Base-by-base conservation (phyloP, 2,797 vertebrate species). In the Cryptoblepharus egeriae region DNA sequence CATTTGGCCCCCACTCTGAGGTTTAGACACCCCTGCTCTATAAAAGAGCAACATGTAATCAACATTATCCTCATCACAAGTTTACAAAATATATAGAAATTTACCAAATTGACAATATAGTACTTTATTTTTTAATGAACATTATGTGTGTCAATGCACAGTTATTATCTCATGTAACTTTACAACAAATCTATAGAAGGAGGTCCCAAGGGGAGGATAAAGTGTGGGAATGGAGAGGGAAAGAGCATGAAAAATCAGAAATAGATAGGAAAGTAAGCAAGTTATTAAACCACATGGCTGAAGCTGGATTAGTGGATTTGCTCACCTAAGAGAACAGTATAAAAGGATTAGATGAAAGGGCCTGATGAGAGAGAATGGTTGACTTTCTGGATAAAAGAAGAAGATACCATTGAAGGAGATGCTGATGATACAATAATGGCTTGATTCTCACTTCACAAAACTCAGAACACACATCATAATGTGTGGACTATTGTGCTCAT, bases 371-470 rank as follows among this genome's bases (percentile, higher is more conserved):
- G 26, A 64, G 35, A 85, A 64, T 39, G 12, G 68, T 58, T 79
- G 82, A 67, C 71, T 75, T 79, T 58, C 52, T n/a, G 30, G 37
- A 81, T 81, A 58, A 85, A 77, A 77, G 45, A 8, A 58, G n/a
- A 30, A 58, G 13, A n/a, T 55, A 37, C 30, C 49, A 81, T 12
- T 55, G 37, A 85, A 77, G 68, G 60, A 71, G 61, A 35, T 49
- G 49, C 37, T 67, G 79, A 77, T 71, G 35, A 85, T 75, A 39
- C 60, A 76, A 16, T 77, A 80, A 77, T 81, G 60, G 60, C 30
- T 58, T 76, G 35, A 81, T 75, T 81, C 72, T 75, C 45, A 83
- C 58, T 57, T 83, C 75, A 64, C 58, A 55, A 60, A 35, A 64
- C 4, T 72, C n/a, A 45, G 78, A 79, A 84, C 69, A 63, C 24